Evolutionary conservation across 2,888 invertebrate species (phyloP), one percentile per base, ranked within the genome.

Genomic region (Campaea margaritaria): DNA sequence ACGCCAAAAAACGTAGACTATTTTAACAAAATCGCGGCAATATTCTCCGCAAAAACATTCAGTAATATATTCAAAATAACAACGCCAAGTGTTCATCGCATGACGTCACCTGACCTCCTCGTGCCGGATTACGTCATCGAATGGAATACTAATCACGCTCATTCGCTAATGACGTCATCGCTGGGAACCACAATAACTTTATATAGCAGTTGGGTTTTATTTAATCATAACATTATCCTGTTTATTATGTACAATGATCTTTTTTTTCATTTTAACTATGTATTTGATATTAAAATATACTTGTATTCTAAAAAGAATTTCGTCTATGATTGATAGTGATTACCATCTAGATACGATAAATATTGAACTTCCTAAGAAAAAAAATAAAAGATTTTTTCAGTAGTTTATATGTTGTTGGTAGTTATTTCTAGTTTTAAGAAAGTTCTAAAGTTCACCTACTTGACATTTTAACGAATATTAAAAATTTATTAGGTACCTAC

Each of bases 51-150:
- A 44, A 16, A 45, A 28, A 13, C 39, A 39, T 48, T 39, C 10
- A 1, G 13, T 39, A 45, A 58, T 48, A 36, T 15, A 55, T 56
- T 60, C 46, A 62, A 52, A 60, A 53, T 49, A 58, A 52, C 41
- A 51, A 41, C 53, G 31, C 44, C 42, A 42, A 62, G 55, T 53
- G 44, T 62, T 64, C 59, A 62, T 56, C 58, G 67, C 51, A 85
- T 90, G 85, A 83, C 89, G 89, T 89, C 89, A 90, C 75, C 78
- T 57, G 66, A 74, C 74, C 80, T 78, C 76, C 76, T 75, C 74
- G 77, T 76, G 71, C 73, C 72, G 60, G 73, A 78, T 90, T 87
- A 88, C 90, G 90, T 91, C 90, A 91, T 78, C 82, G 73, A 63
- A 59, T 69, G 60, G 76, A 82, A 84, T 83, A 80, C 71, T 77